phyloP scores from a whole-genome alignment of 2,113 vertebrate genomes.

The Caranx ignobilis region DNA sequence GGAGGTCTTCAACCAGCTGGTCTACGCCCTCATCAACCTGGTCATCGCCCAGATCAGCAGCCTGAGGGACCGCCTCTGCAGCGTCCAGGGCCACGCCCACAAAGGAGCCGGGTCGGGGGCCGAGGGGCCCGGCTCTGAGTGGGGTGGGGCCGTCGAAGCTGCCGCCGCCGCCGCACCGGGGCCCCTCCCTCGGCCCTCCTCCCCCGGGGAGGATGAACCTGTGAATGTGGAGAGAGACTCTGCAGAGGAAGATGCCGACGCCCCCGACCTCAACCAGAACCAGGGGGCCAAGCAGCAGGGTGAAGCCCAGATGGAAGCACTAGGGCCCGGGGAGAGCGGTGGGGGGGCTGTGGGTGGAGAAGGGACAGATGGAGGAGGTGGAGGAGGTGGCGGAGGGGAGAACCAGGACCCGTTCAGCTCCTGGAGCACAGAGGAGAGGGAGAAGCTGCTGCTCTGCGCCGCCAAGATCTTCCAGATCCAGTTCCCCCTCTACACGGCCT shows the following conservation, averaged over 20 bases:
- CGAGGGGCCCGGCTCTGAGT: slow-evolving; percentile 83
- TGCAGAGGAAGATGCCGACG: slow-evolving; percentile 87
- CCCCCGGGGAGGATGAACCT: slow-evolving; percentile 87
- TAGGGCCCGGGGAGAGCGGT: slow-evolving; percentile 81
- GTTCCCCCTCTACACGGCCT: slow-evolving; percentile 98
- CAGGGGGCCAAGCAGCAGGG: slow-evolving; percentile 72
- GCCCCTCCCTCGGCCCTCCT: slow-evolving; percentile 82
- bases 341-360: slow-evolving; percentile 62
- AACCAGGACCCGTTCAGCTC: slow-evolving; percentile 87
- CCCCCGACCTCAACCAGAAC: slow-evolving; percentile 73
- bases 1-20: slow-evolving; percentile 99
- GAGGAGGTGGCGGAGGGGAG: slow-evolving; percentile 73
- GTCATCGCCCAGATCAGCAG: slow-evolving; percentile 93
- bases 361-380: slow-evolving; percentile 67
- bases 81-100: slow-evolving; percentile 84
- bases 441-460: slow-evolving; percentile 96
- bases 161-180: slow-evolving; percentile 43
- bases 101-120: slow-evolving; percentile 80
- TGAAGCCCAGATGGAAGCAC: slow-evolving; percentile 78
- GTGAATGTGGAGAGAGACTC: slow-evolving; percentile 93
- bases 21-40: slow-evolving; percentile 98
- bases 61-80: slow-evolving; percentile 84
- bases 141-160: slow-evolving; percentile 79
- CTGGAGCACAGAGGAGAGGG: slow-evolving; percentile 98
- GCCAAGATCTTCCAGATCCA: slow-evolving; percentile 99